Base-by-base conservation (phyloP, 1,140 invertebrate genomes). In the Bombus confusus region DNA sequence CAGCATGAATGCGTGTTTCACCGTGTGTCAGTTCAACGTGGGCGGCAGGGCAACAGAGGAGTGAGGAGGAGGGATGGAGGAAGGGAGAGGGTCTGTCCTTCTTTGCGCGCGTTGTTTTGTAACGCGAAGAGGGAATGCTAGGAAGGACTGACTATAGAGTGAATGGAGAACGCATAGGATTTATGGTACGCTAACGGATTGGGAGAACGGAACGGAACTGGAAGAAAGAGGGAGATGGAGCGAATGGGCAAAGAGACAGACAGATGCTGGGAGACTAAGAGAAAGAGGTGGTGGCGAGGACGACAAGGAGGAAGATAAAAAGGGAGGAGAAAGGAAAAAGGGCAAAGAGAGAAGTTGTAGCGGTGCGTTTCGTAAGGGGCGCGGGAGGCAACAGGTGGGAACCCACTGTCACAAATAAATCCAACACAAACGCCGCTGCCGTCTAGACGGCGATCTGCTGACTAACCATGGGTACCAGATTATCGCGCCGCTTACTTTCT, bases 351-450 rank as follows among this genome's bases (percentile, higher is more conserved):
- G 86, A 87, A 88, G 75, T 81, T 85, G 84, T 84, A 86, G 82
- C 87, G 80, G 83, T 80, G 85, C 87, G 90, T 92, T 92, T 92
- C 86, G 87, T 87, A 93, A 90, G 88, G 91, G 91, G 91, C 91
- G 86, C 86, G 88, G 91, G 91, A 94, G 94, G 94, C 94, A 94
- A 94, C 94, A 94, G 94, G 94, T 94, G 94, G 94, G 88, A 94
- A 93, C 86, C 90, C 89, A 92, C 87, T 91, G 89, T 93, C 91
- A 91, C 91, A 94, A 94, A 94, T 94, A 94, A 94, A 94, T 94
- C 88, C 93, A 93, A 93, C 91, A 91, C 92, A 90, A 93, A 86
- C 59, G 92, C 93, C 91, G 89, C 92, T 85, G 85, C 89, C 86
- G 91, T 92, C 91, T 94, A 93, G 92, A 93, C 92, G 87, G 87